Evolutionary conservation across 2,113 vertebrate species (phyloP), one percentile per base, ranked within the genome.

Genomic region (Mohoua ochrocephala): DNA sequence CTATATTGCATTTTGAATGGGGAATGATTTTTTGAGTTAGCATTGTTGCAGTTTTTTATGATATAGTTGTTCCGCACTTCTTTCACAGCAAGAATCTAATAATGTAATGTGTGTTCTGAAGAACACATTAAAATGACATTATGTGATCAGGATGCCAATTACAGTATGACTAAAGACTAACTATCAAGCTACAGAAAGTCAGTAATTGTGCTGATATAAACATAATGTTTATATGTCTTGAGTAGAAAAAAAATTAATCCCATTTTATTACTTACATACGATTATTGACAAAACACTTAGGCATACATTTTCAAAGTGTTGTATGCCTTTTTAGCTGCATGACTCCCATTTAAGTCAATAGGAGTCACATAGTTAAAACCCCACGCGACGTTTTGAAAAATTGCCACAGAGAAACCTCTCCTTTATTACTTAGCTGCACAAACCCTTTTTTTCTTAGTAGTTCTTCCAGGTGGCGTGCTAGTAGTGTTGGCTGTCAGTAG

Each of bases 41-140:
- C 27, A 59, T 93, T 95, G 79, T 80, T 92, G 89, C 60, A 88
- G 49, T 92, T 94, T 69, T 96, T 87, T 97, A 94, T 95, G 45
- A 91, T 91, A 92, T 60, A 93, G 94, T 92, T 95, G 85, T 93
- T 96, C 93, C 35, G 27, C 80, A 89, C 73, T 94, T 93, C 85
- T 92, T 96, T 93, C 96, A 97, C 96, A 96, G 97, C 96, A 96
- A 95, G 97, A 81, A 95, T 95, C 95, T 97, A 97, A 96, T 97
- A 95, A 92, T 94, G 83, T 89, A 88, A 77, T 97, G 41, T 89
- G 87, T 93, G 75, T 76, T 93, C 95, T 82, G 82, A 83, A 83
- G 74, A 67, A 92, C 92, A 71, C 71, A 95, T 77, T 97, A 95
- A 96, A 97, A 91, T 87, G 88, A 83, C 86, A 97, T 97, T 97